Conservation (phyloP, 2,888 invertebrate genomes). For the Icerya purchasi region DNA sequence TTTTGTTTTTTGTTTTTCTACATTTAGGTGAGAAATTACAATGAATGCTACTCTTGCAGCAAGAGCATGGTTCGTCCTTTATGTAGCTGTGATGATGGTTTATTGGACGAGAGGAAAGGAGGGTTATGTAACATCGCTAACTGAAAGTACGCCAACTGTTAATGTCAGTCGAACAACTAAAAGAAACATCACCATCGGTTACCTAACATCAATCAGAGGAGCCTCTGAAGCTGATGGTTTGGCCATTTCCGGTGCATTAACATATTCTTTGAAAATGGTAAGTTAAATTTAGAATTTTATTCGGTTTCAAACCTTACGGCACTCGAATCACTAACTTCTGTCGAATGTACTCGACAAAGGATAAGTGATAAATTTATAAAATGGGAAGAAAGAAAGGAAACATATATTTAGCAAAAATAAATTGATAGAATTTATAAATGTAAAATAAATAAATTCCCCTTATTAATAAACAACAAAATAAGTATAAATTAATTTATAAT, state of each 20-base stretch:
- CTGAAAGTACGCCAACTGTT: not conserved
- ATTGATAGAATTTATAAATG: no score
- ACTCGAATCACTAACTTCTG: no score
- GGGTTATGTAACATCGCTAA: not conserved
- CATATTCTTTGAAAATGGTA: slow-evolving; percentile 78
- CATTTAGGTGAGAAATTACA: slow-evolving; percentile 11
- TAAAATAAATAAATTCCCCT: no score
- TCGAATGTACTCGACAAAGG: no score
- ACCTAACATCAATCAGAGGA: slow-evolving; percentile 62
- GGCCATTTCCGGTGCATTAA: slow-evolving; percentile 72
- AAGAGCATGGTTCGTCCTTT: not conserved
- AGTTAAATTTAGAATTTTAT: no score
- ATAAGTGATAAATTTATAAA: no score
- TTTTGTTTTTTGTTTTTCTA: not conserved
- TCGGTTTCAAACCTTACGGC: no score
- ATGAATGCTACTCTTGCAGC: slow-evolving; percentile 5
- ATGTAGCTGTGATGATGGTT: not conserved
- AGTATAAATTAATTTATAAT: no score
- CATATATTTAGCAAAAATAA: no score
- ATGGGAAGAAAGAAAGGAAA: no score
- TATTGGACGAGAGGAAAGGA: not conserved
- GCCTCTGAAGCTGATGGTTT: slow-evolving; percentile 39
- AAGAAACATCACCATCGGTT: slow-evolving; percentile 51
- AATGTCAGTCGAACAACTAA: slow-evolving; percentile 2
- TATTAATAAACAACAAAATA: no score